These are phyloP conservation scores for Prolemur simus DNA, from an alignment of 2,113 vertebrate species.

Conservation along the genomic window DNA sequence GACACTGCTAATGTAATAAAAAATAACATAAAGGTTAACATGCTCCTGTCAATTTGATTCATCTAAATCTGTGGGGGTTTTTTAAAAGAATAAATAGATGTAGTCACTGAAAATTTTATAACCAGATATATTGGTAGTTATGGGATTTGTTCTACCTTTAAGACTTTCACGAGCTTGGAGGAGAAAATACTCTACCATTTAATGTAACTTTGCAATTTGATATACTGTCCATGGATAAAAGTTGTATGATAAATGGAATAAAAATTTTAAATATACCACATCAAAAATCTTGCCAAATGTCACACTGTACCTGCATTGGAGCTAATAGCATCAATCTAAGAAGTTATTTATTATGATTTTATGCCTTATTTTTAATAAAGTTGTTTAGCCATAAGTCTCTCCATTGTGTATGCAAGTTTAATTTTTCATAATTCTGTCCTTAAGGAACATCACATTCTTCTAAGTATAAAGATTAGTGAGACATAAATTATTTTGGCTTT, in stretches of 20 bases:
- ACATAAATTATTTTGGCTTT: conserved; percentile 25
- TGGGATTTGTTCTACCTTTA: not conserved
- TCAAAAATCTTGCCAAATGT: not conserved
- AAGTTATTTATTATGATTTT: not conserved
- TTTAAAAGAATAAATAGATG: not conserved
- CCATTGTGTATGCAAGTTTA: not conserved
- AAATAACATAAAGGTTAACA: not conserved
- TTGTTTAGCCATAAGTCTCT: not conserved
- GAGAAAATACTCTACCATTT: not conserved
- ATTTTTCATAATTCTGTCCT: conserved; percentile 6
- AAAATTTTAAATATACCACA: not conserved
- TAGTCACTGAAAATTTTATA: not conserved
- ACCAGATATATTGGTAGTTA: not conserved
- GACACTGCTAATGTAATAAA: not conserved
- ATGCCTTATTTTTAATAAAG: not conserved
- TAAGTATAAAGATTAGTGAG: conserved; percentile 8
- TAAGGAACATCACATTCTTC: not conserved
- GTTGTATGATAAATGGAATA: not conserved
- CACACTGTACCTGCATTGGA: not conserved
- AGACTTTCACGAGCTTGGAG: not conserved
- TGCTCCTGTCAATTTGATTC: not conserved
- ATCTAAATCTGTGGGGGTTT: not conserved
- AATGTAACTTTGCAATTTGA: not conserved
- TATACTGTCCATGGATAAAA: not conserved
- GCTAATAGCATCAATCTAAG: not conserved